Conservation (phyloP, 2,888 invertebrate genomes). For the Listrodromus nycthemerus region DNA sequence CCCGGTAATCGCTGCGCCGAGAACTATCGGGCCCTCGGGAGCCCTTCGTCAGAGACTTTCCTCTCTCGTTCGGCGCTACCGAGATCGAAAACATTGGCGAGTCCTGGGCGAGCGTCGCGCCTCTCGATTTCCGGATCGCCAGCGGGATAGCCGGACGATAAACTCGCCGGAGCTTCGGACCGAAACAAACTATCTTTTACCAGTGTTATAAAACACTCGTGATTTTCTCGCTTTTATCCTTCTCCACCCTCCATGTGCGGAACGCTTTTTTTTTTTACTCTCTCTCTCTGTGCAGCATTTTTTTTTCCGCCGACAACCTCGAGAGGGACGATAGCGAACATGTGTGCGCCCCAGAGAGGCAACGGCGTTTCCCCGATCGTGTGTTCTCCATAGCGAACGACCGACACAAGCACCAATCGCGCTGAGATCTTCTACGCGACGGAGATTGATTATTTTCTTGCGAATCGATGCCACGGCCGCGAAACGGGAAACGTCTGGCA, state of each 20-base stretch:
- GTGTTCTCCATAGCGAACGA: slow-evolving; percentile 32
- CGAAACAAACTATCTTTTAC: slow-evolving; percentile 66
- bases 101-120: slow-evolving; percentile 36
- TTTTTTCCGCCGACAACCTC: slow-evolving; percentile 13
- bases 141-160: slow-evolving; percentile 52
- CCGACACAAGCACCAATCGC: background rate
- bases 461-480: slow-evolving; percentile 58
- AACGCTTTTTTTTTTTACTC: slow-evolving; percentile 32
- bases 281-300: slow-evolving; percentile 3
- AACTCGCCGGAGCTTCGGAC: slow-evolving; percentile 60
- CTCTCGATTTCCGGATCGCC: slow-evolving; percentile 59
- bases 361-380: slow-evolving; percentile 28
- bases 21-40: slow-evolving; percentile 79
- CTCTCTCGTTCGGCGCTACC: slow-evolving; percentile 57
- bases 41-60: slow-evolving; percentile 77
- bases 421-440: background rate
- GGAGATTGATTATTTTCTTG: slow-evolving; percentile 61
- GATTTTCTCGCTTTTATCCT: slow-evolving; percentile 64
- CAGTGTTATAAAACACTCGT: slow-evolving; percentile 63
- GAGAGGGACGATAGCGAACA: slow-evolving; percentile 50
- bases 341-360: slow-evolving; percentile 46
- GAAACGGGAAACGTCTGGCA: slow-evolving; percentile 58
- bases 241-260: slow-evolving; percentile 47
- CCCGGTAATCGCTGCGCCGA: slow-evolving; percentile 75
- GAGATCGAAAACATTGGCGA: slow-evolving; percentile 62